These are phyloP conservation scores for Mormyrops attenuatus DNA, from an alignment of 2,797 vertebrate genomes.

Conservation along the genomic window DNA sequence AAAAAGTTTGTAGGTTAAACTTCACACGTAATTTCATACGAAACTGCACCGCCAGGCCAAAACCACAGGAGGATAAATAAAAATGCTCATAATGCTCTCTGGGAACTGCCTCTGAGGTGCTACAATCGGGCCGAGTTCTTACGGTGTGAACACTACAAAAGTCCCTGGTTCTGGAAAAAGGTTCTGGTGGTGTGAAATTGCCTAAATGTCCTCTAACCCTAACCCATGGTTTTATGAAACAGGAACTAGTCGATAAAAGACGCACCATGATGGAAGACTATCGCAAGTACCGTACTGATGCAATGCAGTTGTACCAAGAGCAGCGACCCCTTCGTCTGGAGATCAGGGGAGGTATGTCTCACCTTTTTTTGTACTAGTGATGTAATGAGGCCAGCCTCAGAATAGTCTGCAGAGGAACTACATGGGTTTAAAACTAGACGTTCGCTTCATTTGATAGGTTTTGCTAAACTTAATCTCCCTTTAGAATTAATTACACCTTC, in stretches of 20 bases:
- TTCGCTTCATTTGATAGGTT: background rate
- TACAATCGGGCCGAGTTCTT: background rate
- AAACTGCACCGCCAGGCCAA: background rate
- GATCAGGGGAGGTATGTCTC: constrained; percentile 77
- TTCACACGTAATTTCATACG: background rate
- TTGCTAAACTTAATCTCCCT: background rate
- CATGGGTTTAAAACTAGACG: background rate
- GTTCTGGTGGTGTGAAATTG: background rate
- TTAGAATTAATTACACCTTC: background rate
- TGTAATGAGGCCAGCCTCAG: background rate
- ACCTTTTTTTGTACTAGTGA: background rate
- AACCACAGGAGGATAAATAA: background rate
- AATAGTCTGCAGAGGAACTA: background rate
- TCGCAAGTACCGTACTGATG: constrained; percentile 75
- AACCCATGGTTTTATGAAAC: constrained; percentile 24
- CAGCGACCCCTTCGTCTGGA: constrained; percentile 85
- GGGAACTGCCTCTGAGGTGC: background rate
- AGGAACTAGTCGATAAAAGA: constrained; percentile 93
- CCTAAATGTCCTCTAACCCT: background rate
- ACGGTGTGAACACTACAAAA: background rate
- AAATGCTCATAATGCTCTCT: background rate
- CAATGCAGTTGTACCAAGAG: constrained; percentile 71
- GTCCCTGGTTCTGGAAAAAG: background rate
- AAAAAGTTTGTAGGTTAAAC: background rate
- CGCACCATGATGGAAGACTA: constrained; percentile 96